These are phyloP conservation scores for Onychomys arenicola DNA, from an alignment of 2,797 vertebrate species.

Conservation along the genomic window DNA sequence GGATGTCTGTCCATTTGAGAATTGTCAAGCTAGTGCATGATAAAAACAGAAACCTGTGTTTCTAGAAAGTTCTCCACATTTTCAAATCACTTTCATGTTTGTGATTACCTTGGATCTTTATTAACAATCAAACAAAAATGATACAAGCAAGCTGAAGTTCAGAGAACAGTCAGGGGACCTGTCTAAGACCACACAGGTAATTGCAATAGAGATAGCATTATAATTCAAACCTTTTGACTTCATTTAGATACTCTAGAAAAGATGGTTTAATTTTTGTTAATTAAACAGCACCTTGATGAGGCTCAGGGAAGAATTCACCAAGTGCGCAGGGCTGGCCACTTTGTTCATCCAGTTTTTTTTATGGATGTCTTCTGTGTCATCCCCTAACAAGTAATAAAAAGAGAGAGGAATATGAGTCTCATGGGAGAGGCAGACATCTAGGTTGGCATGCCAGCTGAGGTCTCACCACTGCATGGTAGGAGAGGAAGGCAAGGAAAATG, in stretches of 20 bases:
- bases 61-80: conserved; percentile 13
- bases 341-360: neutral
- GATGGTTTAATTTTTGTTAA: neutral
- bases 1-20: neutral
- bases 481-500: neutral
- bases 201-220: neutral
- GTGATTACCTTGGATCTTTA: conserved; percentile 11
- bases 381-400: neutral
- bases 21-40: no score
- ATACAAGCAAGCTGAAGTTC: neutral
- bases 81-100: conserved; percentile 20
- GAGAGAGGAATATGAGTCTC: neutral
- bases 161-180: neutral
- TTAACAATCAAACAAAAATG: conserved; percentile 5
- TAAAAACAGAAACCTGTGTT: neutral
- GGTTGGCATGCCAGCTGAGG: neutral
- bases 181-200: neutral
- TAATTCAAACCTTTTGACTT: conserved; percentile 6
- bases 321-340: neutral
- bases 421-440: neutral
- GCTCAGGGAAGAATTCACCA: neutral
- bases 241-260: neutral
- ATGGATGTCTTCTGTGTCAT: neutral
- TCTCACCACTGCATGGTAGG: neutral
- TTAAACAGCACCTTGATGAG: neutral